phyloP scores from a whole-genome alignment of 2,797 vertebrate species.

The Zenarchopterus dispar region DNA sequence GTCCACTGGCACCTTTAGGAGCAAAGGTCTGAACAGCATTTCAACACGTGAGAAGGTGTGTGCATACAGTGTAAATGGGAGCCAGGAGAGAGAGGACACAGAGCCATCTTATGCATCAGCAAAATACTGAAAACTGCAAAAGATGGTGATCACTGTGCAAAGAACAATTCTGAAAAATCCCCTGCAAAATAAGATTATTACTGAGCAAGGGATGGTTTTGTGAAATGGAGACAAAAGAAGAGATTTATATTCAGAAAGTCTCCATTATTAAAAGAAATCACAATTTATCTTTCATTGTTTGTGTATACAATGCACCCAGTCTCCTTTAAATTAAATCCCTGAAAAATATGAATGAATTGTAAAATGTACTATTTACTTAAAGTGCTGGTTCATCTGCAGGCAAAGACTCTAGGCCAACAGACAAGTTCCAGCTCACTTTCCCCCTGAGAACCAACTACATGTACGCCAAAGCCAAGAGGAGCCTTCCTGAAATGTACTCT shows the following conservation, averaged over 20 bases:
- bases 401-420: slow-evolving; percentile 89
- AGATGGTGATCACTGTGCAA: no score
- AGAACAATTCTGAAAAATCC: no score
- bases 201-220: no score
- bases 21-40: slow-evolving; percentile 14
- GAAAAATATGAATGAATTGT: no score
- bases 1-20: slow-evolving; percentile 30
- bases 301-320: no score
- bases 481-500: slow-evolving; percentile 97
- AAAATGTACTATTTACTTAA: not conserved
- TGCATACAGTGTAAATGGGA: slow-evolving; percentile 3
- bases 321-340: no score
- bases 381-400: slow-evolving; percentile 72
- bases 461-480: slow-evolving; percentile 95
- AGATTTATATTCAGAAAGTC: no score
- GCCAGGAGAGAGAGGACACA: not conserved
- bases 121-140: not conserved
- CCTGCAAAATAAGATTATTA: no score
- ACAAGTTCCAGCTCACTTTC: slow-evolving; percentile 95
- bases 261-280: no score
- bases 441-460: slow-evolving; percentile 97
- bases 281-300: no score
- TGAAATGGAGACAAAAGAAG: no score
- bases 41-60: slow-evolving; percentile 22
- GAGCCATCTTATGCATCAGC: slow-evolving; percentile 6